Evolutionary conservation across 2,888 invertebrate genomes (phyloP).

Genomic region (Xestia rhomboidea): DNA sequence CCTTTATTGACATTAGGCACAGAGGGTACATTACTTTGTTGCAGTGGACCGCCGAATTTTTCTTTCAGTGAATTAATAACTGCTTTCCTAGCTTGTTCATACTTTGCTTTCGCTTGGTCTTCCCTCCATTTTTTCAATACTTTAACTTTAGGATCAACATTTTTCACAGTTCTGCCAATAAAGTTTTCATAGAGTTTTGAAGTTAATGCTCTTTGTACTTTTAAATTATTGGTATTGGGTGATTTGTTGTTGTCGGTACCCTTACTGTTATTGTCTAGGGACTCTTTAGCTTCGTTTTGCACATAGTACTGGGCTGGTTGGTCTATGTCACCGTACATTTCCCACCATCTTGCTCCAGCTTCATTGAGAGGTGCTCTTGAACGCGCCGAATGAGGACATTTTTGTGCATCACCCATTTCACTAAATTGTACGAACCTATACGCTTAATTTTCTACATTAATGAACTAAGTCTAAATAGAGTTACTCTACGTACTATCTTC

Average conservation of each 20-base stretch:
- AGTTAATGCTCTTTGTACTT: slow-evolving; percentile 68
- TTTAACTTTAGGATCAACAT: slow-evolving; percentile 77
- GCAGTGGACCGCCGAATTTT: slow-evolving; percentile 77
- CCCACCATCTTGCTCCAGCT: slow-evolving; percentile 81
- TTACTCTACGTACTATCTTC: slow-evolving; percentile 48
- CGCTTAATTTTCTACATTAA: not conserved
- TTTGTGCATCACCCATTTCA: slow-evolving; percentile 73
- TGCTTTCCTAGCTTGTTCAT: slow-evolving; percentile 83
- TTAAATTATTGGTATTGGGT: slow-evolving; percentile 68
- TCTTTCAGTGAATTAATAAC: slow-evolving; percentile 87
- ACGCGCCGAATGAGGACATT: slow-evolving; percentile 78
- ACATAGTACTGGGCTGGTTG: slow-evolving; percentile 52
- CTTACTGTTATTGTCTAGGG: slow-evolving; percentile 45
- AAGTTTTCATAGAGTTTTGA: slow-evolving; percentile 68
- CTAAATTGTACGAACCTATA: not conserved
- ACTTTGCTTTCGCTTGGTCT: slow-evolving; percentile 80
- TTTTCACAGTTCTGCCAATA: slow-evolving; percentile 64
- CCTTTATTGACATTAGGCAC: slow-evolving; percentile 73
- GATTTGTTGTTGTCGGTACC: slow-evolving; percentile 70
- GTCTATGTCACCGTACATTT: slow-evolving; percentile 71
- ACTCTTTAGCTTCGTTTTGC: slow-evolving; percentile 62
- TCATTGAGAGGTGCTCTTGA: slow-evolving; percentile 84
- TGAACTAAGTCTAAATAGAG: not conserved
- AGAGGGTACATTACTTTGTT: slow-evolving; percentile 73
- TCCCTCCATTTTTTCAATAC: slow-evolving; percentile 85